Conservation (phyloP, 2,113 vertebrate genomes). For the Erpornis zantholeuca region DNA sequence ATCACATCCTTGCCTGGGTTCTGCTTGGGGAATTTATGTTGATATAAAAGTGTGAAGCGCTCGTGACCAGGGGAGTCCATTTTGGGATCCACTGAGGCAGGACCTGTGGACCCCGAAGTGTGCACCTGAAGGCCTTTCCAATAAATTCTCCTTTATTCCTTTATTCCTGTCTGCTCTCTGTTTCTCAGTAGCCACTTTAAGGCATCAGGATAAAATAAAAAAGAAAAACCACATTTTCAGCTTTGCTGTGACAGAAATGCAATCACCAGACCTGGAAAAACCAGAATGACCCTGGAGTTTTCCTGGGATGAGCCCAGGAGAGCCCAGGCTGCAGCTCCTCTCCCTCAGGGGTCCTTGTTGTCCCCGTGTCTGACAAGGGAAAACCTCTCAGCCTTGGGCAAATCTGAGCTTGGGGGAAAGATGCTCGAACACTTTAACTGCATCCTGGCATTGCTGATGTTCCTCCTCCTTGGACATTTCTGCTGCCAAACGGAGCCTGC, state of each 20-base stretch:
- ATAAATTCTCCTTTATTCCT: too few relatives aligned
- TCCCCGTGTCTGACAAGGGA: not conserved
- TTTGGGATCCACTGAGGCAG: too few relatives aligned
- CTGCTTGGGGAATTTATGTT: too few relatives aligned
- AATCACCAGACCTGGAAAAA: not conserved
- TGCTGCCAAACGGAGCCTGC: not conserved
- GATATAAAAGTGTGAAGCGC: too few relatives aligned
- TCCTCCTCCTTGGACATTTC: not conserved
- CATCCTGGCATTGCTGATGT: not conserved
- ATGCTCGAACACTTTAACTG: not conserved
- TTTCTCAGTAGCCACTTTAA: too few relatives aligned
- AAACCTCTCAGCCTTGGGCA: not conserved
- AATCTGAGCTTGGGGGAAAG: not conserved
- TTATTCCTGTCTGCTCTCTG: too few relatives aligned
- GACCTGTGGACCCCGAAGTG: too few relatives aligned
- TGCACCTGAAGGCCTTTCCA: too few relatives aligned
- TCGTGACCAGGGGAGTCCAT: too few relatives aligned
- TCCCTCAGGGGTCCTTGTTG: fast-evolving
- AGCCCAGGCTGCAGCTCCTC: not conserved
- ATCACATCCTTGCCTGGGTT: too few relatives aligned
- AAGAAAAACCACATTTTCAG: not conserved
- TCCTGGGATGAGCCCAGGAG: not conserved
- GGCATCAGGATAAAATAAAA: too few relatives aligned
- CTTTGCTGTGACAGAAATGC: too few relatives aligned
- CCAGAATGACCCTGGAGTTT: not conserved